Conservation (phyloP, 2,797 vertebrate genomes). For the Pipistrellus nathusii region DNA sequence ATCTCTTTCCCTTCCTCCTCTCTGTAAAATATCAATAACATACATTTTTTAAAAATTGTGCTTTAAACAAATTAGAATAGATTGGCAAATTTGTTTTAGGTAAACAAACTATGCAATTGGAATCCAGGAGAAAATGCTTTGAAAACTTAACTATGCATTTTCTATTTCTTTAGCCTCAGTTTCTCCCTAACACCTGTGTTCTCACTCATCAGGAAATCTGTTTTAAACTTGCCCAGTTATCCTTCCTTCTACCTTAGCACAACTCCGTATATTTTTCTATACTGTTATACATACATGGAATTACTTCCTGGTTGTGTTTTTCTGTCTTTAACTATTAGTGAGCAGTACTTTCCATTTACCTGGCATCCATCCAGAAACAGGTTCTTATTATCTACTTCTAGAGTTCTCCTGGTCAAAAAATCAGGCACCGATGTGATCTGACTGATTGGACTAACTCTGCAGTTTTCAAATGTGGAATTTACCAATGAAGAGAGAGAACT, state of each 20-base stretch:
- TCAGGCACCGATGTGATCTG: not conserved
- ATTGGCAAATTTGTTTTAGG: not conserved
- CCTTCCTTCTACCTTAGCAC: not conserved
- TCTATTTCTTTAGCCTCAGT: not conserved
- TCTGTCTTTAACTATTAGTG: not conserved
- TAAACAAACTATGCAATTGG: not conserved
- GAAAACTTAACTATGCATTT: not conserved
- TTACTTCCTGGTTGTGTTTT: not conserved
- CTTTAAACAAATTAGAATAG: not conserved
- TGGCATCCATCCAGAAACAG: not conserved
- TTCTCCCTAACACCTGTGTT: not conserved
- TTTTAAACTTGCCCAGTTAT: not conserved
- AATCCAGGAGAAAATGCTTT: not conserved
- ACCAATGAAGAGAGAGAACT: slow-evolving; percentile 69
- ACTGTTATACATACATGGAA: not conserved
- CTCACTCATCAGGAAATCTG: not conserved
- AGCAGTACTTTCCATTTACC: not conserved
- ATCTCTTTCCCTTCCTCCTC: no score
- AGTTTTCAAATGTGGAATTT: not conserved
- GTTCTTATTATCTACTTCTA: not conserved
- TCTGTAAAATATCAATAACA: slow-evolving; percentile 38
- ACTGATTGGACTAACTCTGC: not conserved
- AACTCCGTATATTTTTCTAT: not conserved
- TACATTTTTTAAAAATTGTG: not conserved
- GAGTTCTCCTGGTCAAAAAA: not conserved